phyloP scores from a whole-genome alignment of 2,113 vertebrate species.

The Alligator sinensis region DNA sequence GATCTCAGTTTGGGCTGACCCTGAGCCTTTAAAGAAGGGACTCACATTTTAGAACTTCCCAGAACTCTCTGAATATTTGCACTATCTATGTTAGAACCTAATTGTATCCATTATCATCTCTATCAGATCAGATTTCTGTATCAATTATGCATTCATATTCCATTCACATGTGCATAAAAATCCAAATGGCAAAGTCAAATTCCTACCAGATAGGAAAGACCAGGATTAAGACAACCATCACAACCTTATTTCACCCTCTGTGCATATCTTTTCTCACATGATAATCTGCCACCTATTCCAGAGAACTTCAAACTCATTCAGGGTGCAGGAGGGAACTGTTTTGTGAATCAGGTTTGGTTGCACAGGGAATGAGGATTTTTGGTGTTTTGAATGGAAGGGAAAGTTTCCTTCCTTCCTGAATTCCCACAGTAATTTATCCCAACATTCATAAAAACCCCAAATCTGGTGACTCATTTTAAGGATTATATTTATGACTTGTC shows the following conservation, averaged over 20 bases:
- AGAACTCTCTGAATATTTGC: background rate
- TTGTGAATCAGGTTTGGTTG: background rate
- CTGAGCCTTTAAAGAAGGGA: background rate
- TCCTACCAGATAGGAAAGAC: background rate
- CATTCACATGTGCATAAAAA: background rate
- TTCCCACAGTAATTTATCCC: background rate
- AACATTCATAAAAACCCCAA: fast-evolving
- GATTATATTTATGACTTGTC: background rate
- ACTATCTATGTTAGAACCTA: background rate
- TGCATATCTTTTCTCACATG: background rate
- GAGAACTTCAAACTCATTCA: background rate
- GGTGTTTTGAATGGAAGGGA: background rate
- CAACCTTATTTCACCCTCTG: background rate
- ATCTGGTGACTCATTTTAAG: background rate
- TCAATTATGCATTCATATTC: background rate
- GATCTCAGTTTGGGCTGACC: background rate
- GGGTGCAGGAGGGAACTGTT: background rate
- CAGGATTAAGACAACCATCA: background rate
- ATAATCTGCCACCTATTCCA: background rate
- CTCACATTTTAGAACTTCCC: background rate
- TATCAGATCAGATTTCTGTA: background rate
- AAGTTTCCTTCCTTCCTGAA: background rate
- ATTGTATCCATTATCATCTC: background rate
- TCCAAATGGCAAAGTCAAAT: background rate
- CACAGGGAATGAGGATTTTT: fast-evolving